phyloP scores from a whole-genome alignment of 2,113 vertebrate genomes.

The Pao palembangensis region DNA sequence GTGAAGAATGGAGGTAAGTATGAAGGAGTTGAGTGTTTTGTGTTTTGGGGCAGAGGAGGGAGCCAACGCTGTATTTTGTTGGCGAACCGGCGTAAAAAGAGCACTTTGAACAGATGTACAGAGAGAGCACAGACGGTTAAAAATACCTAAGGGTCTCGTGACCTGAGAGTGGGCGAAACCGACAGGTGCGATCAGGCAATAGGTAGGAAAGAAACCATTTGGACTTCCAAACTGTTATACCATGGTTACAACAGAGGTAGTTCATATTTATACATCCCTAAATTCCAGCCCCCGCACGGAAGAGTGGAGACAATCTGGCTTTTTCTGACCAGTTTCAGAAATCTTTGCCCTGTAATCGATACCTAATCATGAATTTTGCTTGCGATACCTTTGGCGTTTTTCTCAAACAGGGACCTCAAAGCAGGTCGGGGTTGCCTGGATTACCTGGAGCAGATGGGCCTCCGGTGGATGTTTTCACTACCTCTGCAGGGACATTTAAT shows the following conservation, averaged over 20 bases:
- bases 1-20: slow-evolving; percentile 13
- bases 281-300: no score
- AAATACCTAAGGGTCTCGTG: slow-evolving; percentile 58
- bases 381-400: no score
- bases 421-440: slow-evolving; percentile 88
- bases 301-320: no score
- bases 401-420: no score
- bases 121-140: slow-evolving; percentile 51
- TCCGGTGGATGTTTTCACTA: slow-evolving; percentile 79
- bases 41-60: slow-evolving; percentile 25
- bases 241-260: no score
- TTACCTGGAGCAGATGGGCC: slow-evolving; percentile 93
- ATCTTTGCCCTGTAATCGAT: no score
- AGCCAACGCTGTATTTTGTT: slow-evolving; percentile 15
- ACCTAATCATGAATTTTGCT: no score
- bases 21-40: slow-evolving; percentile 17
- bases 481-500: slow-evolving; percentile 3
- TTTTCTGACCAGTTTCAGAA: no score
- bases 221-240: no score
- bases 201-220: background rate
- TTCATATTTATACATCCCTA: no score
- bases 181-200: slow-evolving; percentile 61
- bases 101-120: slow-evolving; percentile 60
- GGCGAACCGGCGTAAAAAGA: slow-evolving; percentile 43
- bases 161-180: slow-evolving; percentile 38